These are phyloP conservation scores for Drosophila suboccidentalis DNA, from an alignment of 2,888 invertebrate species.

Conservation along the genomic window DNA sequence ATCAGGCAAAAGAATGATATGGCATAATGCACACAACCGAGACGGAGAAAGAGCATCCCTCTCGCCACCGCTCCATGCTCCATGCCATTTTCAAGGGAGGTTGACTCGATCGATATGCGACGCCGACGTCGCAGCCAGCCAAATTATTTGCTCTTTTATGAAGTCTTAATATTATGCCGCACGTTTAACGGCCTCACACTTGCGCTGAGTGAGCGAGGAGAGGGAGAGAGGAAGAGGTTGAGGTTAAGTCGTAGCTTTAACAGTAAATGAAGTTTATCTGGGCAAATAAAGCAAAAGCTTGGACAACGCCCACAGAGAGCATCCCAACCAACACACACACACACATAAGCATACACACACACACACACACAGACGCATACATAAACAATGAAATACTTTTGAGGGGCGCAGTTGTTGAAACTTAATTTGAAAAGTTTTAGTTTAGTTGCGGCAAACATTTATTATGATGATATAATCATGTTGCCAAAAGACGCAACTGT, in stretches of 20 bases:
- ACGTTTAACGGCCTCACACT: constrained; percentile 77
- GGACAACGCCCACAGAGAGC: constrained; percentile 52
- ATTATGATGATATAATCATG: constrained; percentile 81
- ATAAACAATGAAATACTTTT: constrained; percentile 58
- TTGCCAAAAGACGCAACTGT: constrained; percentile 65
- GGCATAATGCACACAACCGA: constrained; percentile 80
- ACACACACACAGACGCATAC: constrained; percentile 15
- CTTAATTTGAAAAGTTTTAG: constrained; percentile 78
- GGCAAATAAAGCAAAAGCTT: constrained; percentile 60
- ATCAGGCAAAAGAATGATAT: constrained; percentile 84
- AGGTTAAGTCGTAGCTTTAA: too few relatives aligned
- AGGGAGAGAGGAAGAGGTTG: neutral
- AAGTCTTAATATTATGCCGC: constrained; percentile 79
- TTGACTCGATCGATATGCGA: constrained; percentile 56
- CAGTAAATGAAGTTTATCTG: constrained; percentile 72
- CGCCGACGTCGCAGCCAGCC: constrained; percentile 36
- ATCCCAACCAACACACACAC: constrained; percentile 8
- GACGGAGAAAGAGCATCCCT: constrained; percentile 20
- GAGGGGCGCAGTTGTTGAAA: constrained; percentile 63
- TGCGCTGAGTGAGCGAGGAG: constrained; percentile 14
- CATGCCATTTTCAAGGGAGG: neutral
- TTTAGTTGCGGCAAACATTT: constrained; percentile 74
- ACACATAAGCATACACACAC: neutral
- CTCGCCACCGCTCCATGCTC: too few relatives aligned
- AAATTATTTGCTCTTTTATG: constrained; percentile 82